Evolutionary conservation across 2,888 invertebrate species (phyloP).

Genomic region (Eledona agricola): DNA sequence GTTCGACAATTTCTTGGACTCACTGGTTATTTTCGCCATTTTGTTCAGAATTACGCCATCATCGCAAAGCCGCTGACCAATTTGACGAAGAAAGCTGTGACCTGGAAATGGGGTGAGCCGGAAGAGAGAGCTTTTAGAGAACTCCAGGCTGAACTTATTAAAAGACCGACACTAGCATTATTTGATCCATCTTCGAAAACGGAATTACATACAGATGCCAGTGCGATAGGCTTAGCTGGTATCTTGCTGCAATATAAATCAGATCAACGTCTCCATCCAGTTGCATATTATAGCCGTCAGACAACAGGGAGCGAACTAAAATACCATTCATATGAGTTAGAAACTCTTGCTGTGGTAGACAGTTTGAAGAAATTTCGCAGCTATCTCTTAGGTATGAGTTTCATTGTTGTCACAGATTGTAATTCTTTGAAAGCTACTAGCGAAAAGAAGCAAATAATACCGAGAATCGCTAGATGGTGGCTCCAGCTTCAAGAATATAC

Average conservation of each 20-base stretch:
- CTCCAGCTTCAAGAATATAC: constrained; percentile 39
- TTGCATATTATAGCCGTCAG: constrained; percentile 53
- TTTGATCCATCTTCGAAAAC: constrained; percentile 43
- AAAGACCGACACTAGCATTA: constrained; percentile 38
- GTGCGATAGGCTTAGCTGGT: constrained; percentile 45
- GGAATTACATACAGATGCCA: constrained; percentile 50
- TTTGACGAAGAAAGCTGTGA: constrained; percentile 32
- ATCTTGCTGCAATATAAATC: constrained; percentile 47
- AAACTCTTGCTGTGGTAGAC: constrained; percentile 55
- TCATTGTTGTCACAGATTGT: constrained; percentile 53
- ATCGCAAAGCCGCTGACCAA: constrained; percentile 45
- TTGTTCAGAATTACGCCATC: constrained; percentile 44
- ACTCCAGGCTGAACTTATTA: constrained; percentile 28
- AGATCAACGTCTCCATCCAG: constrained; percentile 43
- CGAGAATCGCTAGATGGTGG: constrained; percentile 49
- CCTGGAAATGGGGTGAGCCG: constrained; percentile 32
- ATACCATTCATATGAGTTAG: constrained; percentile 55
- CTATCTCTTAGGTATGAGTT: constrained; percentile 50
- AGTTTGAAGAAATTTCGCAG: constrained; percentile 51
- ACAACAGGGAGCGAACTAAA: constrained; percentile 50
- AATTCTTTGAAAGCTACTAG: constrained; percentile 48
- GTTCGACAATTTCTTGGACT: constrained; percentile 49
- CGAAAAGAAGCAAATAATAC: constrained; percentile 48
- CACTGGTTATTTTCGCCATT: constrained; percentile 49
- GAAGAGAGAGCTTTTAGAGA: constrained; percentile 38